Conservation (phyloP, 2,888 invertebrate genomes). For the Tryphoninae sp. region DNA sequence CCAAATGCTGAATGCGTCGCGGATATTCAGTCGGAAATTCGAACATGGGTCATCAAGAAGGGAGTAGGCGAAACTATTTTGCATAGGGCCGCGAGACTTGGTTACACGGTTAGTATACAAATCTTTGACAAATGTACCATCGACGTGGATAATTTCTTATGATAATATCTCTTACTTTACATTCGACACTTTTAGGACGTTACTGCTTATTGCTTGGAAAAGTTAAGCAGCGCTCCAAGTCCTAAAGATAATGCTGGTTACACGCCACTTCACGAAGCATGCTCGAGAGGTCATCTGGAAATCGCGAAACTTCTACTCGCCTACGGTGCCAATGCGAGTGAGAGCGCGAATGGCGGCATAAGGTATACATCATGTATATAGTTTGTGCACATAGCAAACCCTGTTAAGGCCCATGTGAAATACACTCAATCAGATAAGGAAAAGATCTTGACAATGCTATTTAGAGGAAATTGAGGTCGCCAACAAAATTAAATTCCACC, state of each 20-base stretch:
- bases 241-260: constrained; percentile 96
- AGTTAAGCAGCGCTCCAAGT: constrained; percentile 90
- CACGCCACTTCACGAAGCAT: constrained; percentile 96
- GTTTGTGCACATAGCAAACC: background rate
- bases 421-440: too few relatives aligned
- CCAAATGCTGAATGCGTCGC: constrained; percentile 87
- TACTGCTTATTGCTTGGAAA: constrained; percentile 94
- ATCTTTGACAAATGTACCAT: constrained; percentile 16
- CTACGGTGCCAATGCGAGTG: constrained; percentile 95
- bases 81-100: constrained; percentile 94
- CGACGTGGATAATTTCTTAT: background rate
- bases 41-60: constrained; percentile 96
- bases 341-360: constrained; percentile 95
- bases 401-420: too few relatives aligned
- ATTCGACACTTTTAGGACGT: constrained; percentile 86
- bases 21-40: constrained; percentile 92
- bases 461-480: too few relatives aligned
- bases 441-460: too few relatives aligned
- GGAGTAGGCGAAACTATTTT: constrained; percentile 96
- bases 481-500: too few relatives aligned
- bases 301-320: constrained; percentile 92
- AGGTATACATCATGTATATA: constrained; percentile 82
- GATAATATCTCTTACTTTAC: constrained; percentile 12
- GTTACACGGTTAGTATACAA: constrained; percentile 88
- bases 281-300: constrained; percentile 92